Percentiles rank a stretch among this genome's conserved stretches.
These are phyloP conservation scores for Lonchura striata DNA, from an alignment of 2,113 vertebrate genomes.

Conservation along the genomic window DNA sequence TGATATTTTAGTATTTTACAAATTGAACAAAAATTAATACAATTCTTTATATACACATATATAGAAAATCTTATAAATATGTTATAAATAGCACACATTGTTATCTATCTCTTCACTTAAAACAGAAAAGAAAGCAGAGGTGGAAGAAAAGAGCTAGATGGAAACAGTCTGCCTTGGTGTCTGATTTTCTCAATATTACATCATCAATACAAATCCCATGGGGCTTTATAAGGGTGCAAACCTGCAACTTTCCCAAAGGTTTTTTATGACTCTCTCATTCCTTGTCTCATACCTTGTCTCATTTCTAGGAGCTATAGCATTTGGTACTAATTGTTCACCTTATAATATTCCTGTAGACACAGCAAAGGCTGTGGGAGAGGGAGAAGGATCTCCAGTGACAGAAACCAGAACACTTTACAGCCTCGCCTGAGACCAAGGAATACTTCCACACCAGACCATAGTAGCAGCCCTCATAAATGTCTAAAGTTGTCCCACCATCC, in stretches of 20 bases:
- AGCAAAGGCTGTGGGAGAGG: neutral
- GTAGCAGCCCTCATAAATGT: neutral
- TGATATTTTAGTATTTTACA: neutral
- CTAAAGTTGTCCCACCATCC: neutral
- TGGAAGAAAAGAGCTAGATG: neutral
- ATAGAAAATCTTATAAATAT: neutral
- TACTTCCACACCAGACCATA: fast-evolving
- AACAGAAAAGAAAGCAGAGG: neutral
- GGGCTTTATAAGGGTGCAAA: neutral
- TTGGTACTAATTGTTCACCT: neutral
- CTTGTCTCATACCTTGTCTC: neutral
- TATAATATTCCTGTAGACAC: neutral
- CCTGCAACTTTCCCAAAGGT: neutral
- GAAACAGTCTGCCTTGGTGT: neutral
- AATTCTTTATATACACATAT: neutral
- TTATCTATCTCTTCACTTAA: neutral
- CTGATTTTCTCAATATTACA: neutral
- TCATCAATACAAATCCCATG: neutral
- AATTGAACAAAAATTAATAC: neutral
- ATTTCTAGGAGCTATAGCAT: neutral
- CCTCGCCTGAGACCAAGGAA: neutral
- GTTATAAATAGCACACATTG: neutral
- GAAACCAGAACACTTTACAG: neutral
- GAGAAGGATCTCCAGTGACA: neutral
- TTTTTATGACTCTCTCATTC: neutral